A percentile compares a stretch with the other conserved stretches of the same genome.
phyloP scores from a whole-genome alignment of 2,113 vertebrate genomes.

The Piprites chloris region DNA sequence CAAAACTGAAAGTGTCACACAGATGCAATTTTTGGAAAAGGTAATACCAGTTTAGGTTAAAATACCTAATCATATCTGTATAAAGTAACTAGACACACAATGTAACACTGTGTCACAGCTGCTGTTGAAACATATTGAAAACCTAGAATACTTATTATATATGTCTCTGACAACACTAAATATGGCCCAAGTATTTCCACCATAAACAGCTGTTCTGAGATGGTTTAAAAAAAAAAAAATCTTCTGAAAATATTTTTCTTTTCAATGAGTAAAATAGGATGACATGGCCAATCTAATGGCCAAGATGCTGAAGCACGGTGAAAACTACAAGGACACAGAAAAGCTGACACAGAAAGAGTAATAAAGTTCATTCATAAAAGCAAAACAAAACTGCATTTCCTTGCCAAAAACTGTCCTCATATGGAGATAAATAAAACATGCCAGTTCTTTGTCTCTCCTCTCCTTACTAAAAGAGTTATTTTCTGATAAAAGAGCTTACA shows the following conservation, averaged over 20 bases:
- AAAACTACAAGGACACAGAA: background rate
- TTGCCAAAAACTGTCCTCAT: background rate
- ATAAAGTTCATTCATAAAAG: background rate
- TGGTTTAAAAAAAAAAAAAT: background rate
- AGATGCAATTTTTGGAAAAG: background rate
- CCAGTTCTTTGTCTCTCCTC: background rate
- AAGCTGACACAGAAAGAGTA: background rate
- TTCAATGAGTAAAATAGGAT: background rate
- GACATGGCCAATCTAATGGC: fast-evolving
- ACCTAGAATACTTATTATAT: background rate
- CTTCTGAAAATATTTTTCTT: background rate
- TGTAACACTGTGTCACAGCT: background rate
- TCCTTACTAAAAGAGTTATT: background rate
- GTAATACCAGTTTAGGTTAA: background rate
- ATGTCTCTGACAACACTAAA: background rate
- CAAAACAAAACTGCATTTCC: background rate
- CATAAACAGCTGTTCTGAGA: background rate
- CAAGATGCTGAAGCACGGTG: background rate
- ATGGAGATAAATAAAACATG: background rate
- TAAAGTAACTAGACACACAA: background rate
- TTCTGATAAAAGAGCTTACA: background rate
- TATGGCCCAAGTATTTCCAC: background rate
- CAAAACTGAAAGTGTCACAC: background rate
- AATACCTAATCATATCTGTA: background rate
- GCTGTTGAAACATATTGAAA: background rate